These are phyloP conservation scores for Palythoa caribaeorum DNA, from an alignment of 92 coral and sea anemone species.

Conservation along the genomic window DNA sequence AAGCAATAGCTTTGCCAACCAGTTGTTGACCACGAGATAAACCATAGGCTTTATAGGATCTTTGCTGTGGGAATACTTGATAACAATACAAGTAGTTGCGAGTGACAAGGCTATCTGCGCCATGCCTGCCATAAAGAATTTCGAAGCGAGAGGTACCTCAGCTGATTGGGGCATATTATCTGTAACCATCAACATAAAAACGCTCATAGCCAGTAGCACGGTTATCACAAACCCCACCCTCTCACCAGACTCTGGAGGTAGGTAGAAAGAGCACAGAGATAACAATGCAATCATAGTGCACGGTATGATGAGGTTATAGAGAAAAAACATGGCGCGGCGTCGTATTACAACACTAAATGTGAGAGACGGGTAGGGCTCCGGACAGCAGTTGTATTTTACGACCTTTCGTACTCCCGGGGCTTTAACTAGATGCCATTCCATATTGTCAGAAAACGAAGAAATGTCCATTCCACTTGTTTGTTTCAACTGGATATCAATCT, in stretches of 20 bases:
- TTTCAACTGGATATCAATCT: slow-evolving; percentile 59
- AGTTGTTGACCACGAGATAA: slow-evolving; percentile 46
- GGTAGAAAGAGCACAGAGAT: slow-evolving; percentile 74
- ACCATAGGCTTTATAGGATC: slow-evolving; percentile 50
- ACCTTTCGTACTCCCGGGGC: slow-evolving; percentile 40
- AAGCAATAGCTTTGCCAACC: slow-evolving; percentile 57
- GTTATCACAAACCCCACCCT: slow-evolving; percentile 91
- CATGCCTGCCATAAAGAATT: slow-evolving; percentile 68
- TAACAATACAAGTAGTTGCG: slow-evolving; percentile 64
- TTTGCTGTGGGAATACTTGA: slow-evolving; percentile 55
- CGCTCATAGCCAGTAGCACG: slow-evolving; percentile 81
- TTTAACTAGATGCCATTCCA: slow-evolving; percentile 62
- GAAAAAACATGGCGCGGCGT: slow-evolving; percentile 66
- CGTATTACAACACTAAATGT: slow-evolving; percentile 44
- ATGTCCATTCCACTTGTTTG: slow-evolving; percentile 35
- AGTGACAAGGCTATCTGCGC: slow-evolving; percentile 69
- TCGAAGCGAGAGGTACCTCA: slow-evolving; percentile 68
- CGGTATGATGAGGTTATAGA: slow-evolving; percentile 74
- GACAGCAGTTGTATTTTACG: slow-evolving; percentile 67
- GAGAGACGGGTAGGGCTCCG: slow-evolving; percentile 62
- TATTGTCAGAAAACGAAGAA: slow-evolving; percentile 46
- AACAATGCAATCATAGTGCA: slow-evolving; percentile 63
- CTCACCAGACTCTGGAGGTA: slow-evolving; percentile 88
- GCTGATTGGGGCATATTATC: slow-evolving; percentile 73
- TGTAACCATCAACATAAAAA: slow-evolving; percentile 71